Evolutionary conservation across 1,140 invertebrate genomes (phyloP).

Genomic region (Amphibalanus amphitrite): DNA sequence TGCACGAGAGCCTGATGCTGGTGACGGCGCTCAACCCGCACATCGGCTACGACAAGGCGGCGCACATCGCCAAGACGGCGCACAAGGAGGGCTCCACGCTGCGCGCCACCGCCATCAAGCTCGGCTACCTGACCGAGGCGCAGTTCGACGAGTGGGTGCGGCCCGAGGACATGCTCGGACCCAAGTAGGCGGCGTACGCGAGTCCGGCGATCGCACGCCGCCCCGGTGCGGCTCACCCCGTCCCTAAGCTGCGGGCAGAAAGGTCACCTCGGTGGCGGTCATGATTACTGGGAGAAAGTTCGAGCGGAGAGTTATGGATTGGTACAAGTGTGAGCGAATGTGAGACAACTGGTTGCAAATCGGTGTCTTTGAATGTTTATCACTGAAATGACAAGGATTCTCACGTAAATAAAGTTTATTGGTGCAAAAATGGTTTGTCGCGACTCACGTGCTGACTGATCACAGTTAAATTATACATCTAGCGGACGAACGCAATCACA

Average conservation of each 20-base stretch:
- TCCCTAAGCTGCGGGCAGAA: no score
- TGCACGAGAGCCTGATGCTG: constrained; percentile 93
- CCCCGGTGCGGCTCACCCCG: no score
- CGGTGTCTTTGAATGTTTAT: not conserved
- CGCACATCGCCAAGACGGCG: constrained; percentile 88
- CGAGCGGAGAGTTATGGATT: no score
- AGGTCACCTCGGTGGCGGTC: no score
- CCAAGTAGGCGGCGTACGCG: constrained; percentile 41
- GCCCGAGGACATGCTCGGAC: constrained; percentile 92
- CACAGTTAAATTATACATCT: no score
- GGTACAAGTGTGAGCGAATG: no score
- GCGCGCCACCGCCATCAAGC: constrained; percentile 76
- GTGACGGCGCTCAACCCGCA: constrained; percentile 96
- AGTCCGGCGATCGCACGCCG: not conserved
- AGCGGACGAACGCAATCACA: no score
- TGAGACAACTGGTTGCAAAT: no score
- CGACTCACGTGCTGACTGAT: not conserved
- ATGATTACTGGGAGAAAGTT: no score
- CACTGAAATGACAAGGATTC: not conserved
- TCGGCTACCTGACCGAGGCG: constrained; percentile 65
- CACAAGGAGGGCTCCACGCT: constrained; percentile 83
- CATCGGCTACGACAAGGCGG: constrained; percentile 97
- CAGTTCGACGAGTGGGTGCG: constrained; percentile 88
- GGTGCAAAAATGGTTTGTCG: not conserved
- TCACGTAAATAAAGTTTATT: not conserved